Conservation (phyloP, 2,113 vertebrate genomes). For the Ceratotherium simum region DNA sequence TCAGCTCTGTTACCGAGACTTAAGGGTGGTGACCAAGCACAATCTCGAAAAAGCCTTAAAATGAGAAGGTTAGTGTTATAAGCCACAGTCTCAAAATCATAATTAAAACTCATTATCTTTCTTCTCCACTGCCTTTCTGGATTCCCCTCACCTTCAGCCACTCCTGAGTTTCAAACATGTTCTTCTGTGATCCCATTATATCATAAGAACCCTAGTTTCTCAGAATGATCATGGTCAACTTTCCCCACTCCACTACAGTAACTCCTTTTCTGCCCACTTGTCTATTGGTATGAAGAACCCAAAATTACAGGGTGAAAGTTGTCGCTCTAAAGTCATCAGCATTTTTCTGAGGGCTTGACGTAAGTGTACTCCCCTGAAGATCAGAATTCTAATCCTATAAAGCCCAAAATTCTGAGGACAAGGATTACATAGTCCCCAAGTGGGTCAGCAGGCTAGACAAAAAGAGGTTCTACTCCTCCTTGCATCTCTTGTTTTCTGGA, state of each 20-base stretch:
- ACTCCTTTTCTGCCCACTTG: not conserved
- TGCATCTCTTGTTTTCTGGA: not conserved
- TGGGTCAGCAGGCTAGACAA: not conserved
- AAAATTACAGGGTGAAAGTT: not conserved
- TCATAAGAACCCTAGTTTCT: not conserved
- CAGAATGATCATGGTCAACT: not conserved
- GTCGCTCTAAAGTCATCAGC: not conserved
- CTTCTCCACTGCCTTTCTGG: not conserved
- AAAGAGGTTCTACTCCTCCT: not conserved
- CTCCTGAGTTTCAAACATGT: not conserved
- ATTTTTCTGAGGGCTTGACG: not conserved
- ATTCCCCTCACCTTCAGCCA: not conserved
- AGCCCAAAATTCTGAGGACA: not conserved
- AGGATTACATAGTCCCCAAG: not conserved
- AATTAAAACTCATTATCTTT: not conserved
- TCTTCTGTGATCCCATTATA: not conserved
- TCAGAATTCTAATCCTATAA: not conserved
- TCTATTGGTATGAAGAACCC: not conserved
- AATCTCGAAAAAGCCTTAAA: not conserved
- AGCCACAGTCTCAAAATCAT: not conserved
- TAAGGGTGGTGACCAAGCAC: not conserved
- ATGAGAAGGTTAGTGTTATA: not conserved
- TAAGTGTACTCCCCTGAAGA: not conserved
- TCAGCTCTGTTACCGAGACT: not conserved
- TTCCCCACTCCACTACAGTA: too few relatives aligned